Conservation (phyloP, 2,888 invertebrate species). For the Tachina grossa region DNA sequence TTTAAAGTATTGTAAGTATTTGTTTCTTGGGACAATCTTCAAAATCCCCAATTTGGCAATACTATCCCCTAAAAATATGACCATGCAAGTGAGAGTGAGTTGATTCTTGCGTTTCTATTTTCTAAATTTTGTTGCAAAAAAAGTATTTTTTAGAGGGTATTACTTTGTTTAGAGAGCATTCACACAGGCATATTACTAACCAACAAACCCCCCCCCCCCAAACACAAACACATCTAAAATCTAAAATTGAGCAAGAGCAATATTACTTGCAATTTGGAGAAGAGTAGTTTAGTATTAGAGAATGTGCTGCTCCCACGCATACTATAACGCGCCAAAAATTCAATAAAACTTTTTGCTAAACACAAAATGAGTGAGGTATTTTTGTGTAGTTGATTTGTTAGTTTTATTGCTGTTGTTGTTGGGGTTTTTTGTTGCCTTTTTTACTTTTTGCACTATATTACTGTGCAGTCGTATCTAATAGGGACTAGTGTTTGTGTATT, state of each 20-base stretch:
- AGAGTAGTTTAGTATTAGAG: slow-evolving; percentile 49
- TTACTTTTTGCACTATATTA: slow-evolving; percentile 64
- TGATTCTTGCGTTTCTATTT: slow-evolving; percentile 1
- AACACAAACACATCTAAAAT: background rate
- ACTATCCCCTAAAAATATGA: background rate
- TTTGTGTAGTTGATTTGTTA: slow-evolving; percentile 37
- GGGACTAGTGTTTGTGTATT: slow-evolving; percentile 64
- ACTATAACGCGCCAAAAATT: slow-evolving; percentile 68
- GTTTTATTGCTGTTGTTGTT: slow-evolving; percentile 37
- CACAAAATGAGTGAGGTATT: slow-evolving; percentile 29
- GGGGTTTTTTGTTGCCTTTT: slow-evolving; percentile 10
- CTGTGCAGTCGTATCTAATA: slow-evolving; percentile 63
- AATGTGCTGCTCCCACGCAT: slow-evolving; percentile 73
- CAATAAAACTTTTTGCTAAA: slow-evolving; percentile 41
- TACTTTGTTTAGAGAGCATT: slow-evolving; percentile 63
- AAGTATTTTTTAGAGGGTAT: slow-evolving; percentile 52
- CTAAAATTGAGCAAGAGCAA: slow-evolving; percentile 37
- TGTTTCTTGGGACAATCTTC: background rate
- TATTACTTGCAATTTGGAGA: slow-evolving; percentile 53
- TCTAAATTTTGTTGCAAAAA: slow-evolving; percentile 1
- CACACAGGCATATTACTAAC: slow-evolving; percentile 24
- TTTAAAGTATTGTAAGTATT: too few species aligned
- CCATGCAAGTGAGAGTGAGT: slow-evolving; percentile 44
- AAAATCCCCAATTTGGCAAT: slow-evolving; percentile 4
- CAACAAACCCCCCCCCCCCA: background rate